These are phyloP conservation scores for Salminus brasiliensis DNA, from an alignment of 2,113 vertebrate species.

Conservation along the genomic window DNA sequence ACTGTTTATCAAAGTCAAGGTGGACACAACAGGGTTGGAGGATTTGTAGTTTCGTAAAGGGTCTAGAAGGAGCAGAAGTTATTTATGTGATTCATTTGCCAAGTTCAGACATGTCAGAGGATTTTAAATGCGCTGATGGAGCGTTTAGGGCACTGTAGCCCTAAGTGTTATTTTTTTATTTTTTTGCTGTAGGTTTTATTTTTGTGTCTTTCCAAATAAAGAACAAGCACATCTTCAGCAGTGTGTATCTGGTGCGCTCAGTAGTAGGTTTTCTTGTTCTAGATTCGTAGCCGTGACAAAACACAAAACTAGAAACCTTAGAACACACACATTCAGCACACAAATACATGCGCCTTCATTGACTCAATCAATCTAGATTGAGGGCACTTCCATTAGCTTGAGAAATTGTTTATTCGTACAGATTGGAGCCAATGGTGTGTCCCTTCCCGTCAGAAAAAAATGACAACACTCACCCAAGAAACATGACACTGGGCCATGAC, in stretches of 20 bases:
- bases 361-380: too few species aligned
- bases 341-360: not conserved
- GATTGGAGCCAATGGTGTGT: not conserved
- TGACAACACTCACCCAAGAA: constrained; percentile 48
- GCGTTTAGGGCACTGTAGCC: not conserved
- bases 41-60: constrained; percentile 69
- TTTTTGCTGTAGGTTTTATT: not conserved
- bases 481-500: constrained; percentile 55
- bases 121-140: too few species aligned
- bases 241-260: not conserved
- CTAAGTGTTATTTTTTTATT: not conserved
- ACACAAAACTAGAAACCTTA: not conserved
- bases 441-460: constrained; percentile 5
- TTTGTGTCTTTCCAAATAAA: constrained; percentile 2
- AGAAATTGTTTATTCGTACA: not conserved
- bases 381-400: too few species aligned
- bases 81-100: not conserved
- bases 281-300: not conserved
- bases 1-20: constrained; percentile 85
- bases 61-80: not conserved
- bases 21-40: constrained; percentile 84
- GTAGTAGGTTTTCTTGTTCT: not conserved
- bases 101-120: not conserved
- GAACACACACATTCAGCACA: not conserved
- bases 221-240: not conserved